Evolutionary conservation across 2,113 vertebrate species (phyloP).

Genomic region (Jaculus jaculus): DNA sequence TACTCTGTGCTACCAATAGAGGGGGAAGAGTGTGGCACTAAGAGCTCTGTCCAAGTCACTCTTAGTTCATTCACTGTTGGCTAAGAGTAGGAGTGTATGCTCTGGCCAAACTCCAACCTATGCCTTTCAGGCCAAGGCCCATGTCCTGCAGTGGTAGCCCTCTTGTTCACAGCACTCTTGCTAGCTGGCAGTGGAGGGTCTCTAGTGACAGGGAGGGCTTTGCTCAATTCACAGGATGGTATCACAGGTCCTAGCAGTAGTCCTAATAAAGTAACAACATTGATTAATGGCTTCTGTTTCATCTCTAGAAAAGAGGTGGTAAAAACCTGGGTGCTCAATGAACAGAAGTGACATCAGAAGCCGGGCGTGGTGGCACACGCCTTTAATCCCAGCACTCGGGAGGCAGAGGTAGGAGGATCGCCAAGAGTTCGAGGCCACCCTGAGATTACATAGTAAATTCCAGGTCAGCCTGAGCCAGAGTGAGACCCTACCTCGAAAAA

Average conservation of each 20-base stretch:
- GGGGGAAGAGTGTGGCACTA: neutral
- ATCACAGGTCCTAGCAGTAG: neutral
- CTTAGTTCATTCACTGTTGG: neutral
- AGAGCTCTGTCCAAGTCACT: neutral
- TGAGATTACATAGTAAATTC: too few species aligned
- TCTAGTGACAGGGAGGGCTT: neutral
- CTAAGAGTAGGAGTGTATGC: neutral
- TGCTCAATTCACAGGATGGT: conserved; percentile 20
- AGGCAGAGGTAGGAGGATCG: too few species aligned
- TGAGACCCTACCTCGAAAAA: too few species aligned
- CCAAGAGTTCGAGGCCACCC: too few species aligned
- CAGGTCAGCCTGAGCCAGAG: too few species aligned
- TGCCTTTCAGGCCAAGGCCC: neutral
- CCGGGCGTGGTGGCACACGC: too few species aligned
- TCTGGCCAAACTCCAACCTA: neutral
- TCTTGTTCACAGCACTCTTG: neutral
- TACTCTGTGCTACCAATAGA: neutral
- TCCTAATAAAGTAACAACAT: neutral
- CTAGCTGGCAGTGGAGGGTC: neutral
- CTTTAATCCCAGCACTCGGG: too few species aligned
- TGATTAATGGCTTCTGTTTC: conserved; percentile 8
- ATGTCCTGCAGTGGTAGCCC: neutral
- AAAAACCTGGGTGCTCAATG: neutral
- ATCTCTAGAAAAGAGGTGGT: neutral
- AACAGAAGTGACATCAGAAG: too few species aligned